These are phyloP conservation scores for Montipora foliosa DNA, from an alignment of 64 coral and sea anemone species.

Conservation along the genomic window DNA sequence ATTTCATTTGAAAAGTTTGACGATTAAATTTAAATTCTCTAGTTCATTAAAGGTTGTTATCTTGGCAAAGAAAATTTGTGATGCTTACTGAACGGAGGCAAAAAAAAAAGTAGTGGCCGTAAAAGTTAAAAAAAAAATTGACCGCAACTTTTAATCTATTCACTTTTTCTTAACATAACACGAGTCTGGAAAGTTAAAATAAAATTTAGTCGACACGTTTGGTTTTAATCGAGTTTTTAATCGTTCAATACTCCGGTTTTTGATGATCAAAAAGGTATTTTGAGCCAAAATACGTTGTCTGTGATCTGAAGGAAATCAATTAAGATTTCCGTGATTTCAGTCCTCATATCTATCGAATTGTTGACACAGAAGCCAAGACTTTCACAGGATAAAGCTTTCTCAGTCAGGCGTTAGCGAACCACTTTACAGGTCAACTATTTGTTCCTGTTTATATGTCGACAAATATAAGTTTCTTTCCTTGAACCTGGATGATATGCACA, in stretches of 20 bases:
- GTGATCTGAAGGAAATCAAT: conserved; percentile 9
- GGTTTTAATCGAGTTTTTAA: conserved; percentile 49
- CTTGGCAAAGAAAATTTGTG: not conserved
- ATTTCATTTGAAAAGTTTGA: conserved; percentile 38
- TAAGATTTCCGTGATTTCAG: conserved; percentile 24
- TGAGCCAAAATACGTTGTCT: not conserved
- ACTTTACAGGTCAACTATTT: not conserved
- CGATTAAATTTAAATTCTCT: conserved; percentile 42
- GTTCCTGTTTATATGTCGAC: not conserved
- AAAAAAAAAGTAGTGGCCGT: no score
- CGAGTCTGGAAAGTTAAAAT: not conserved
- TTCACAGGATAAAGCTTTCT: not conserved
- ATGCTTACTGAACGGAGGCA: no score
- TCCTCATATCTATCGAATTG: not conserved
- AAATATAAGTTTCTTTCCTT: not conserved
- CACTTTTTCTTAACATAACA: not conserved
- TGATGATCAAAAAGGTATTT: not conserved
- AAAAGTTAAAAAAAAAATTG: no score
- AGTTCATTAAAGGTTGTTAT: conserved; percentile 40
- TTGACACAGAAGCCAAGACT: conserved; percentile 25
- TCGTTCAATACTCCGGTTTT: conserved; percentile 19
- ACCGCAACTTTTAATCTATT: no score
- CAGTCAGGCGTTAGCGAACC: no score
- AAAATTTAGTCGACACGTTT: not conserved
- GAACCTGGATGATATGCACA: not conserved